A percentile compares a stretch with the other conserved stretches of the same genome.
Conservation (phyloP, 2,113 vertebrate genomes). For the Microtus montanus region DNA sequence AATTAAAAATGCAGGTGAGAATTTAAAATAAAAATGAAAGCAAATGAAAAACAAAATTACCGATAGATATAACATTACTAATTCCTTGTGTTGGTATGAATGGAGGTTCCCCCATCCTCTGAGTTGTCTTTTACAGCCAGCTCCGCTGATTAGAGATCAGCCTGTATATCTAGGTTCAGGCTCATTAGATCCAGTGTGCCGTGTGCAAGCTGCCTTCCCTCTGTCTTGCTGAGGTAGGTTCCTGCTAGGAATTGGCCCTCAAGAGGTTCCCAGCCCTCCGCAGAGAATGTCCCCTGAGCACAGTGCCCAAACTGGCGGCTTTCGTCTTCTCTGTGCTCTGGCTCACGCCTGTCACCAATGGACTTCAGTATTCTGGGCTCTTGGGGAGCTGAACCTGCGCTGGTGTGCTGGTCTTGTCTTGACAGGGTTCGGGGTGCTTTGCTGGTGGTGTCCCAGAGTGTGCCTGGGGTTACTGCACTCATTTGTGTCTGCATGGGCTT, state of each 20-base stretch:
- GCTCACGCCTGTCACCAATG: background rate
- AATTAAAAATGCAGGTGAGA: background rate
- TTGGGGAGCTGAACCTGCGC: background rate
- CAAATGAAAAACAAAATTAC: background rate
- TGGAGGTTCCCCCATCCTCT: too few relatives aligned
- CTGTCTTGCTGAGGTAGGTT: background rate
- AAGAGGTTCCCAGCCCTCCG: background rate
- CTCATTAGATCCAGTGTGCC: background rate
- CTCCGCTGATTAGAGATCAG: too few relatives aligned
- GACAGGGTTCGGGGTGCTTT: background rate
- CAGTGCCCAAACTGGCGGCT: background rate
- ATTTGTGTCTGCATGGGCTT: background rate
- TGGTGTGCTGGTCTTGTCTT: background rate
- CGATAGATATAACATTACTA: background rate
- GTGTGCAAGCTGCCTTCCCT: too few relatives aligned
- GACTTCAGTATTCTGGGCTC: background rate
- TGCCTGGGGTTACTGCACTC: background rate
- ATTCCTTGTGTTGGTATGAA: background rate
- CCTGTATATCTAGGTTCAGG: too few relatives aligned
- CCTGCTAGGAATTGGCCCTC: background rate
- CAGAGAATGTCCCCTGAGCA: background rate
- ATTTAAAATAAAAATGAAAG: background rate
- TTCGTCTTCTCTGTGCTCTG: too few relatives aligned
- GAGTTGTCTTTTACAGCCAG: background rate
- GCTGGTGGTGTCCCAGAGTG: background rate